phyloP scores from a whole-genome alignment of 2,113 vertebrate genomes.

The Silurus meridionalis region DNA sequence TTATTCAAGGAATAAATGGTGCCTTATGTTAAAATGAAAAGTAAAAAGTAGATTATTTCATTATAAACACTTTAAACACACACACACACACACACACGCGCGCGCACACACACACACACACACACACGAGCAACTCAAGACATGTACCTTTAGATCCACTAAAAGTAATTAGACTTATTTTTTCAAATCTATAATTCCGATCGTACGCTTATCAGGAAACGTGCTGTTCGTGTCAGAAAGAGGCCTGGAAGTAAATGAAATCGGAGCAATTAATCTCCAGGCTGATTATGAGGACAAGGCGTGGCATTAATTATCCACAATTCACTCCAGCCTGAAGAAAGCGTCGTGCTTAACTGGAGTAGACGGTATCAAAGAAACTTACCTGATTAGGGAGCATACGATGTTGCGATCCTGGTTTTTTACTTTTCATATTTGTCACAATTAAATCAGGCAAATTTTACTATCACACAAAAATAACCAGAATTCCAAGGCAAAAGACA shows the following conservation, averaged over 20 bases:
- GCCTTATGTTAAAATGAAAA: background rate
- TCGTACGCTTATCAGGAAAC: slow-evolving; percentile 13
- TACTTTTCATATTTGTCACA: no score
- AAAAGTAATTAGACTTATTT: slow-evolving; percentile 29
- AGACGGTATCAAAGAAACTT: no score
- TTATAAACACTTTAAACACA: background rate
- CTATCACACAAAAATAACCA: no score
- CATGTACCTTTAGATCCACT: background rate
- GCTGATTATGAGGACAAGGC: slow-evolving; percentile 47
- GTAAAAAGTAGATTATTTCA: background rate
- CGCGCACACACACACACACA: no score
- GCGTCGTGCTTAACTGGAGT: slow-evolving; percentile 23
- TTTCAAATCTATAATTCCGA: slow-evolving; percentile 46
- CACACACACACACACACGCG: no score
- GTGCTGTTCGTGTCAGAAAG: slow-evolving; percentile 10
- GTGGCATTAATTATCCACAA: slow-evolving; percentile 49
- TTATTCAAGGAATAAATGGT: background rate
- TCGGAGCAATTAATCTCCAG: slow-evolving; percentile 54
- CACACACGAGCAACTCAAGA: background rate
- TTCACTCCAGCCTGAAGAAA: slow-evolving; percentile 38
- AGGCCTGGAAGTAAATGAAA: slow-evolving; percentile 40
- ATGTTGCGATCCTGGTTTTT: no score
- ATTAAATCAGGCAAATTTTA: no score
- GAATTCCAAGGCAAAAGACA: no score
- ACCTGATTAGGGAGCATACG: no score